Percentiles rank a stretch among this genome's conserved stretches.
Evolutionary conservation across 2,888 invertebrate species (phyloP).

Genomic region (Lithophane socia): DNA sequence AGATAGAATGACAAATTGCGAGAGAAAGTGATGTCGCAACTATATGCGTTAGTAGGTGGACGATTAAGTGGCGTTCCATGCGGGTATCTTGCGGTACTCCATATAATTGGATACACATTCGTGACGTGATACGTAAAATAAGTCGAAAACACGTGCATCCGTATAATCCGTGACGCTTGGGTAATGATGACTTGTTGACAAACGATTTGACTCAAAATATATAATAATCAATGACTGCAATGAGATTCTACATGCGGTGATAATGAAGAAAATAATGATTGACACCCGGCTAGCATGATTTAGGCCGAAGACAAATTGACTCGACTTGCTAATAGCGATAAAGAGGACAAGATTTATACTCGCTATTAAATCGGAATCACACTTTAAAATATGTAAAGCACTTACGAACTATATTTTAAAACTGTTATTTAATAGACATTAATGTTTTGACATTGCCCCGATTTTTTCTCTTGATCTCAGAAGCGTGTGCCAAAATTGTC

Average conservation of each 20-base stretch:
- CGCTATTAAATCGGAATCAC: slow-evolving; percentile 36
- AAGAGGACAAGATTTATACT: slow-evolving; percentile 29
- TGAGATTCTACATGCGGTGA: slow-evolving; percentile 20
- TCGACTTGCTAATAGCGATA: slow-evolving; percentile 20
- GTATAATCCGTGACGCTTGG: slow-evolving; percentile 55
- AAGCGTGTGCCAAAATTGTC: slow-evolving; percentile 57
- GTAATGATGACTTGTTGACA: slow-evolving; percentile 48
- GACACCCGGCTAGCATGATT: slow-evolving; percentile 40
- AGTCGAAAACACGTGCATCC: slow-evolving; percentile 42
- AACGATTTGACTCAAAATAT: slow-evolving; percentile 58
- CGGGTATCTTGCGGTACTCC: slow-evolving; percentile 69
- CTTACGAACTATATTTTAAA: slow-evolving; percentile 42
- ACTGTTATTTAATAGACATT: slow-evolving; percentile 48
- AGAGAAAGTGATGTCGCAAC: slow-evolving; percentile 88
- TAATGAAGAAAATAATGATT: slow-evolving; percentile 49
- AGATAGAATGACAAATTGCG: slow-evolving; percentile 74
- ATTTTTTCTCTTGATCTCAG: slow-evolving; percentile 42
- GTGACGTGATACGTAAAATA: slow-evolving; percentile 45
- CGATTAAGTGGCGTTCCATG: slow-evolving; percentile 67
- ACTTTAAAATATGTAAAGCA: slow-evolving; percentile 34
- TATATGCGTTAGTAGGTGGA: slow-evolving; percentile 67
- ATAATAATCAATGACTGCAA: slow-evolving; percentile 38
- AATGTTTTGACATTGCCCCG: slow-evolving; percentile 63
- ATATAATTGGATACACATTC: slow-evolving; percentile 66
- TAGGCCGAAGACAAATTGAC: slow-evolving; percentile 40